Evolutionary conservation across 2,888 invertebrate species (phyloP), one percentile per base, ranked within the genome.

Genomic region (Muscina levida): DNA sequence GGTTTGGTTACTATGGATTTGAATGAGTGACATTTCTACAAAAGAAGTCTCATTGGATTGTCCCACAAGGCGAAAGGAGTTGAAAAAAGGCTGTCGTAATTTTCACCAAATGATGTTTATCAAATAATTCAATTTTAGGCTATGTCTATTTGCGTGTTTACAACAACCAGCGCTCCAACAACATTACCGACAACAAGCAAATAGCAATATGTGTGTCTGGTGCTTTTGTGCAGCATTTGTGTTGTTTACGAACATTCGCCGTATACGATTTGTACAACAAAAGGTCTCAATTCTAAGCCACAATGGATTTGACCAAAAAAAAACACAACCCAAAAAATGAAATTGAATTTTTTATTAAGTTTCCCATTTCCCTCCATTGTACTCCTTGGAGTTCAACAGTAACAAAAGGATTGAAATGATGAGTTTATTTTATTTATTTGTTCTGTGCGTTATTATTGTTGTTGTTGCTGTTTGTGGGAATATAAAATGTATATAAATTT

Each of bases 31-130:
- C 65, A 73, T 46, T 73, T 59, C 48, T 59, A 65, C 51, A 53
- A 59, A 48, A 24, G 37, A 62, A 22, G 37, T 48, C 59, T 22
- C 62, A 19, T 22, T 13, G 59, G 72, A 11, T 37, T 37, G 53
- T 79, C 70, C 65, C 66, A 42, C 37, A 59, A 62, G 71, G 53
- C 37, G 22, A 48, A 73, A 46, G 72, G 48, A 57, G 46, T 42
- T 71, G 65, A 46, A 80, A 76, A 57, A 37, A 72, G 73, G 53
- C 80, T 67, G 71, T 77, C 85, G 85, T 85, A 87, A 87, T 86
- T 86, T 87, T 87, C 86, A 79, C 85, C 87, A 87, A 77, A 87
- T 87, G 87, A 88, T 88, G 87, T 88, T 88, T 88, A 88, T 88
- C 88, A 88, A 88, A 87, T 88, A 88, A 88, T 88, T 87, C 88